phyloP scores from a whole-genome alignment of 2,888 invertebrate species.

The Drosophila heteroneura region DNA sequence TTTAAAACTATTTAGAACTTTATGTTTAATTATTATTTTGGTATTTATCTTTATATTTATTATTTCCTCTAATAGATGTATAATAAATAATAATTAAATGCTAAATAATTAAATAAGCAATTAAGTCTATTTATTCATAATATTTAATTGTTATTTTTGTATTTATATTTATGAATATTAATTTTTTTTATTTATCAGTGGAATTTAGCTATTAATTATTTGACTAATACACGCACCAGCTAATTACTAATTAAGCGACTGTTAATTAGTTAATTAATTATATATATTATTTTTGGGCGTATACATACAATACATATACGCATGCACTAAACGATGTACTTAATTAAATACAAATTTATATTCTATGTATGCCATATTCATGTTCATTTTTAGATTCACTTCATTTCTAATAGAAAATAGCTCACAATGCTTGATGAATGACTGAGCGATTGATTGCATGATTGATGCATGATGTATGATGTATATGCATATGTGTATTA shows the following conservation, averaged over 20 bases:
- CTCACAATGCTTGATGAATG: background rate
- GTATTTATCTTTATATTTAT: background rate
- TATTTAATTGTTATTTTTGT: background rate
- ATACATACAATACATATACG: background rate
- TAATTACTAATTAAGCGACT: background rate
- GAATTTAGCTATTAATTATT: background rate
- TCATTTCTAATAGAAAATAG: background rate
- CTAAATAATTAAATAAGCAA: background rate
- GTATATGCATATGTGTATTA: background rate
- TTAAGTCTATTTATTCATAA: background rate
- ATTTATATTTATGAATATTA: background rate
- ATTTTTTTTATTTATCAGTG: background rate
- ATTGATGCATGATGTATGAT: background rate
- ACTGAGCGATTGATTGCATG: background rate
- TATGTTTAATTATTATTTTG: background rate
- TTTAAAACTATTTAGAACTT: background rate
- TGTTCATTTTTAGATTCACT: background rate
- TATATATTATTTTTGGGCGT: background rate
- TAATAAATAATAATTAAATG: background rate
- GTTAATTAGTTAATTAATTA: background rate
- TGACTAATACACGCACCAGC: background rate
- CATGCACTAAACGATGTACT: background rate
- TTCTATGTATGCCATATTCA: background rate
- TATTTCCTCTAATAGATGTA: background rate
- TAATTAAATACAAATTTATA: background rate